Evolutionary conservation across 2,113 vertebrate species (phyloP), one percentile per base, ranked within the genome.

Genomic region (Ceratotherium simum): DNA sequence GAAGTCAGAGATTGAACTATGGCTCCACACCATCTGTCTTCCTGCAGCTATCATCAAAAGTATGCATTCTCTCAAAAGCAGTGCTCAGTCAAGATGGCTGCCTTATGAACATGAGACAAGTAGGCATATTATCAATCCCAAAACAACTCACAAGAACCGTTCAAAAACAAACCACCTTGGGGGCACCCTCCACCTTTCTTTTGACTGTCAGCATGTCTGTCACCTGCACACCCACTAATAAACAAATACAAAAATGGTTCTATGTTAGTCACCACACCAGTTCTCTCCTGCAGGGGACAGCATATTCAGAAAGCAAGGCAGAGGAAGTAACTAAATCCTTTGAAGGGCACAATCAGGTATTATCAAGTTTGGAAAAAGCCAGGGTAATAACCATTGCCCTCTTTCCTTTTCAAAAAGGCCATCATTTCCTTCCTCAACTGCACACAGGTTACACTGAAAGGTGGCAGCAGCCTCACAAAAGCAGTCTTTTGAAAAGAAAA

Each of bases 401-500:
- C 84, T 88, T 31, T 96, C 67, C 64, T 97, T 98, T 96, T 92
- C 97, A 97, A 97, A 98, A 97, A 83, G 54, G 58, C 83, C 64
- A 92, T 73, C 33, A 92, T 21, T 93, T 97, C 93, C 86, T 75
- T 36, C 64, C 94, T 96, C 80, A 79, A 67, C 62, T 76, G 39
- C 64, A 84, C n/a, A 97, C 29, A 91, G 82, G 75, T 79, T 96
- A 36, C 75, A 97, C 4, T 96, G 92, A 96, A 91, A 98, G 90
- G 97, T 94, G 65, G 95, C 95, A 97, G 97, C 36, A 94, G 65
- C 92, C 80, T 94, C 80, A 96, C 86, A 98, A 97, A 54, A 98
- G 90, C 69, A 91, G 42, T 18, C 67, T 67, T 97, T 98, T 97
- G 95, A 97, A 97, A 97, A 97, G 96, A 93, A 98, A 97, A 90